These are phyloP conservation scores for Neelides sp. DNA, from an alignment of 1,140 invertebrate species.

Conservation along the genomic window DNA sequence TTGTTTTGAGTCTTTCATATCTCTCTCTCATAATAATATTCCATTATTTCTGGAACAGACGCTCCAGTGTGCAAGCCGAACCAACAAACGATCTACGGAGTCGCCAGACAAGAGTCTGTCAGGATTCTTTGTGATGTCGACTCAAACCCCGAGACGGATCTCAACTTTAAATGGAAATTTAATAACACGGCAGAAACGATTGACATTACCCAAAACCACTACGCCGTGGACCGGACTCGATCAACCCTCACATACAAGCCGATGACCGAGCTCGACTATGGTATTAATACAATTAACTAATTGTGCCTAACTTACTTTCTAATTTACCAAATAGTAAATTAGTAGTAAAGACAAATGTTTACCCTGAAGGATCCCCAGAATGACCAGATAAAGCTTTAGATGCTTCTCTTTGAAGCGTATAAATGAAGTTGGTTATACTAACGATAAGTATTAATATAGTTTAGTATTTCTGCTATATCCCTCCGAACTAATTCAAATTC, in stretches of 20 bases:
- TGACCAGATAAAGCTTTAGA: too few relatives aligned
- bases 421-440: too few relatives aligned
- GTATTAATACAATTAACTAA: neutral
- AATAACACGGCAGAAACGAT: conserved; percentile 52
- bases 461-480: too few relatives aligned
- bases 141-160: conserved; percentile 57
- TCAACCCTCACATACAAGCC: conserved; percentile 37
- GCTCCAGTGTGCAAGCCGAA: conserved; percentile 53
- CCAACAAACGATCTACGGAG: conserved; percentile 55
- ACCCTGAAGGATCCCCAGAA: too few relatives aligned
- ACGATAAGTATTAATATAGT: too few relatives aligned
- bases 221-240: conserved; percentile 44
- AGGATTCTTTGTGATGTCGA: conserved; percentile 67
- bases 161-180: conserved; percentile 55
- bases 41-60: conserved; percentile 44
- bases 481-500: too few relatives aligned
- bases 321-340: neutral
- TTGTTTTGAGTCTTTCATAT: too few relatives aligned
- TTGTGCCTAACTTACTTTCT: neutral
- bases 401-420: too few relatives aligned
- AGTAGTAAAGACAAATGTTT: too few relatives aligned
- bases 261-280: conserved; percentile 55
- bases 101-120: conserved; percentile 61
- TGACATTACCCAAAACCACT: conserved; percentile 48
- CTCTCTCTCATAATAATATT: conserved; percentile 10